Evolutionary conservation across 2,113 vertebrate genomes (phyloP).

Genomic region (Cynoglossus semilaevis): DNA sequence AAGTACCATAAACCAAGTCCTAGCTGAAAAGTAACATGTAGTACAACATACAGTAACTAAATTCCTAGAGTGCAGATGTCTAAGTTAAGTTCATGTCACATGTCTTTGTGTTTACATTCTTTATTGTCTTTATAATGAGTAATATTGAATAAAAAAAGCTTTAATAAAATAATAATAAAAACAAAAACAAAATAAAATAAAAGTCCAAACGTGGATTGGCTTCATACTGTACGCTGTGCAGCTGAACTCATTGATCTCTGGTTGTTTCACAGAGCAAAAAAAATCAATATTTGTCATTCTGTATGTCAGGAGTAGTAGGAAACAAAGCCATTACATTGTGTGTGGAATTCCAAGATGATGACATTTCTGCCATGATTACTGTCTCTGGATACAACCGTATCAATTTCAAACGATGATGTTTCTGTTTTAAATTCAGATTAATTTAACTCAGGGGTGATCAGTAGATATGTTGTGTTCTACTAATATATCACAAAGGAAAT

Average conservation of each 20-base stretch:
- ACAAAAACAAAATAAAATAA: background rate
- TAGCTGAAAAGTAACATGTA: background rate
- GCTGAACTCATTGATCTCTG: background rate
- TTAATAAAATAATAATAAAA: background rate
- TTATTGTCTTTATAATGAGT: too few relatives aligned
- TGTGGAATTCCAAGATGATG: conserved; percentile 21
- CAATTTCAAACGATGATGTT: too few relatives aligned
- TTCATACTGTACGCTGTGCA: background rate
- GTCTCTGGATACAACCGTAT: too few relatives aligned
- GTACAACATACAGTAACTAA: background rate
- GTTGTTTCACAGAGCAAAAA: conserved; percentile 18
- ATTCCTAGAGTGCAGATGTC: background rate
- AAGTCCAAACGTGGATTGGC: background rate
- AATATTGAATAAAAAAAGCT: background rate
- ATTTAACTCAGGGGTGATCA: too few relatives aligned
- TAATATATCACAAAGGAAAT: too few relatives aligned
- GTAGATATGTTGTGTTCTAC: too few relatives aligned
- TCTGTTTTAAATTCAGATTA: too few relatives aligned
- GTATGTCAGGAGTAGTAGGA: conserved; percentile 16
- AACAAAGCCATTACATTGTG: conserved; percentile 13
- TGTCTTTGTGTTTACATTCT: background rate
- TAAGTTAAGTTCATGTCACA: background rate
- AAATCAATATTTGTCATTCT: conserved; percentile 44
- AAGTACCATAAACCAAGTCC: conserved; percentile 24
- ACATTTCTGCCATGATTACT: conserved; percentile 9